phyloP scores from a whole-genome alignment of 2,888 invertebrate species.

The Macrophya alboannulata region DNA sequence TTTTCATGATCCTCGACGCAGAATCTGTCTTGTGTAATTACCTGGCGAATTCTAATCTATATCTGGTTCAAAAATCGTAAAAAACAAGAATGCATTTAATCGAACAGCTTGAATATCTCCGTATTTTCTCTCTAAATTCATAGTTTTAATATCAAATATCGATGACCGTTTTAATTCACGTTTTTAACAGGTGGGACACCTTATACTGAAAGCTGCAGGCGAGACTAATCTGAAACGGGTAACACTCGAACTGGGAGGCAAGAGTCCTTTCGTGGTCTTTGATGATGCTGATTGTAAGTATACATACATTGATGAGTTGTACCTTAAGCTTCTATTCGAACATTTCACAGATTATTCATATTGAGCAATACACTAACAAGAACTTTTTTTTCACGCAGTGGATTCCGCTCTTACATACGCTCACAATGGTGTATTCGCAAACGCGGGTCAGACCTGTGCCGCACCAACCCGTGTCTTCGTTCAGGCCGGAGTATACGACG shows the following conservation, averaged over 20 bases:
- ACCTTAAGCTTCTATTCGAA: not conserved
- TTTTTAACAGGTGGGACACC: constrained; percentile 66
- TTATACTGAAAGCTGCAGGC: constrained; percentile 85
- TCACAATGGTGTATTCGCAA: constrained; percentile 81
- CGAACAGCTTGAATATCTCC: not conserved
- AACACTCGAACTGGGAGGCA: constrained; percentile 93
- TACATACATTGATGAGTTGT: not conserved
- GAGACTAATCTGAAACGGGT: constrained; percentile 91
- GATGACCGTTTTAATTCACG: not conserved
- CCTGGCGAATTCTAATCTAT: not conserved
- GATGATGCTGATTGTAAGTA: constrained; percentile 89
- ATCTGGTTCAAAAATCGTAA: no score
- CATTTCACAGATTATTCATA: not conserved
- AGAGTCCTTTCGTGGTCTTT: constrained; percentile 93
- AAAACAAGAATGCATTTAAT: no score
- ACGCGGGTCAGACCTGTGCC: constrained; percentile 84
- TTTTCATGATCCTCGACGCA: not conserved
- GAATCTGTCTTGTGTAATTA: not conserved
- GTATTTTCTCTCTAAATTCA: not conserved
- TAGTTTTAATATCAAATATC: not conserved
- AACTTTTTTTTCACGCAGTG: constrained; percentile 60
- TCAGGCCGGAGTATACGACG: constrained; percentile 82
- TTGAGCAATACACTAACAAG: not conserved
- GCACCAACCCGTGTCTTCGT: constrained; percentile 84
- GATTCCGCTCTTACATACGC: constrained; percentile 71